Percentiles rank a stretch among this genome's conserved stretches.
Conservation (phyloP, 2,113 vertebrate genomes). For the Caranx ignobilis region DNA sequence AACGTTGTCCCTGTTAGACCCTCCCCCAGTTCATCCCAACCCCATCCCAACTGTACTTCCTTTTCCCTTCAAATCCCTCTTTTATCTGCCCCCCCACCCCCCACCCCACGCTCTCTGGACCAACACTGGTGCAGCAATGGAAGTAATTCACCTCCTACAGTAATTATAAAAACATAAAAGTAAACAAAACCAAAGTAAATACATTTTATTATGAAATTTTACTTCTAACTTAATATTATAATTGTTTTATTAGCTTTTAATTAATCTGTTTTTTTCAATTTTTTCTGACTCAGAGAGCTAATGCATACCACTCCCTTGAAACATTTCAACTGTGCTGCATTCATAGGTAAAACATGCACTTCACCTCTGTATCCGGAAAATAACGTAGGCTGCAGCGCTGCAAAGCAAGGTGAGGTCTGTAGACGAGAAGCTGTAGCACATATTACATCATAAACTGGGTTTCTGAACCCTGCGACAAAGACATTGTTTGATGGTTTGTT, state of each 20-base stretch:
- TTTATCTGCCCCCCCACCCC: neutral
- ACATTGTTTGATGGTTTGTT: constrained; percentile 59
- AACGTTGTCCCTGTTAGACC: constrained; percentile 22
- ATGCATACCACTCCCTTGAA: neutral
- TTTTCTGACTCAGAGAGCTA: neutral
- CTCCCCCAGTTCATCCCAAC: constrained; percentile 14
- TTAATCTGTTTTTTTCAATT: neutral
- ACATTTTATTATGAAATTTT: neutral
- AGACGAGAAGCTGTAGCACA: constrained; percentile 3
- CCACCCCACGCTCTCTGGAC: neutral
- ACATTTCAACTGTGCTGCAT: neutral
- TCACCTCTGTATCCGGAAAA: constrained; percentile 13
- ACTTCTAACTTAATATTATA: neutral
- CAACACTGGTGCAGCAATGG: neutral
- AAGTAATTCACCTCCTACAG: neutral
- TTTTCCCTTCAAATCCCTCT: constrained; percentile 5
- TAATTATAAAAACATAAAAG: neutral
- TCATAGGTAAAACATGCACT: constrained; percentile 2
- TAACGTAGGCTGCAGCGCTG: constrained; percentile 25
- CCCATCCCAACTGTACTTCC: constrained; percentile 11
- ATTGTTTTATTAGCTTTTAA: neutral
- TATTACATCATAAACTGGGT: constrained; percentile 49
- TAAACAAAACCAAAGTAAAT: neutral
- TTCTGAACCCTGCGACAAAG: constrained; percentile 46
- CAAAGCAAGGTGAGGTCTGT: constrained; percentile 15